phyloP scores from a whole-genome alignment of 2,888 invertebrate species.

The Agrochola circellaris region DNA sequence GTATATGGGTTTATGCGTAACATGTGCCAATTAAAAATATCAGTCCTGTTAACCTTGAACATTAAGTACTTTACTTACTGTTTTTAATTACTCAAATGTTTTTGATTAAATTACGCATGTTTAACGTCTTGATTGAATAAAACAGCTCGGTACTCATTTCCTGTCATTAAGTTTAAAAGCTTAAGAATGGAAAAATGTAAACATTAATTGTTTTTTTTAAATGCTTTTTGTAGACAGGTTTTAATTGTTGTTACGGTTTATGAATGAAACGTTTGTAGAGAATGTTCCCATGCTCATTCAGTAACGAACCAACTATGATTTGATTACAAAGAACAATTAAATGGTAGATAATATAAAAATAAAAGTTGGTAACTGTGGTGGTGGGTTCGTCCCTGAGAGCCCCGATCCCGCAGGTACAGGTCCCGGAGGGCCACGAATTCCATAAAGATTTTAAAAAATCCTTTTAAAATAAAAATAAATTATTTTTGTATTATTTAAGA shows the following conservation, averaged over 20 bases:
- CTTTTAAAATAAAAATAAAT: too few species aligned
- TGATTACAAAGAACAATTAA: constrained; percentile 23
- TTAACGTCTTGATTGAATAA: constrained; percentile 37
- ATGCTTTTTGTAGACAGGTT: constrained; percentile 31
- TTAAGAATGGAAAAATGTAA: constrained; percentile 46
- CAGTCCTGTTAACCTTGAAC: constrained; percentile 9
- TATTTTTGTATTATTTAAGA: too few species aligned
- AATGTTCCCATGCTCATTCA: constrained; percentile 39
- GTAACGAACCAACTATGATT: constrained; percentile 28
- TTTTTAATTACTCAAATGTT: constrained; percentile 31
- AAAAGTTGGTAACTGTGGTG: too few species aligned
- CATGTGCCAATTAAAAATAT: constrained; percentile 16
- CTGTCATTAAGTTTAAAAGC: constrained; percentile 48
- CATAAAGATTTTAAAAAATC: too few species aligned
- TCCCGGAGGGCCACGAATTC: too few species aligned
- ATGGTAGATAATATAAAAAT: not conserved
- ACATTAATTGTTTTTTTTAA: constrained; percentile 41
- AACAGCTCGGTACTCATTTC: constrained; percentile 39
- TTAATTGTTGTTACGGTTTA: constrained; percentile 48
- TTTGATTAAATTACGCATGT: constrained; percentile 18
- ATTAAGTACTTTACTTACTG: constrained; percentile 48
- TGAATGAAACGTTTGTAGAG: constrained; percentile 52
- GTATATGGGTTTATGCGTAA: not conserved
- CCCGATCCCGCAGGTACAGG: too few species aligned
- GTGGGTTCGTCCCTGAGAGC: too few species aligned